Evolutionary conservation across 2,797 vertebrate species (phyloP).

Genomic region (Gymnothorax javanicus): DNA sequence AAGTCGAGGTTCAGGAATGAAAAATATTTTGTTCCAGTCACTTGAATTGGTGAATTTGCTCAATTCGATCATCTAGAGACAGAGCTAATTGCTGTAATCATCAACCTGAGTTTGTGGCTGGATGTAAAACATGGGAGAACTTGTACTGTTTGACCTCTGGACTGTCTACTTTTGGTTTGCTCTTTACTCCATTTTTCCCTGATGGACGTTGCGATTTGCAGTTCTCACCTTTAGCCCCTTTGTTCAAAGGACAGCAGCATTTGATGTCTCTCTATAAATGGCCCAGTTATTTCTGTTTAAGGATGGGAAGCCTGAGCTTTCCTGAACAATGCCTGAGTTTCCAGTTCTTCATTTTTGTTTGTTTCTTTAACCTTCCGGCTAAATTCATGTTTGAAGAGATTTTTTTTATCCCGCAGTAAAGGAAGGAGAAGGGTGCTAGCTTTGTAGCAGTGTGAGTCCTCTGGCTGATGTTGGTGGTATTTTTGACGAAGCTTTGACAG

Average conservation of each 20-base stretch:
- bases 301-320: neutral
- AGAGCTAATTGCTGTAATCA: no score
- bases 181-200: neutral
- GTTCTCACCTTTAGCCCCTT: neutral
- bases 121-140: no score
- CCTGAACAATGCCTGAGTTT: neutral
- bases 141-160: no score
- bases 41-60: no score
- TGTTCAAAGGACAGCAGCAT: neutral
- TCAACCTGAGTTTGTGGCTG: no score
- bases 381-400: neutral
- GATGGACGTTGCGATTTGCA: neutral
- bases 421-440: neutral
- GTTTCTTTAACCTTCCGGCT: neutral
- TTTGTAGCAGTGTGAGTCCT: neutral
- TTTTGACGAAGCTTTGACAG: conserved; percentile 8
- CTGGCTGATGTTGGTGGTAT: conserved; percentile 6
- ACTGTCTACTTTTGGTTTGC: neutral
- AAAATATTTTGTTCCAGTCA: no score
- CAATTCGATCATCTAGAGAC: no score
- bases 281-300: conserved; percentile 1
- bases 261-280: conserved; percentile 11
- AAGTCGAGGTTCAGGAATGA: no score
- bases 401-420: neutral
- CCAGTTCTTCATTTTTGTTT: neutral